Base-by-base conservation (phyloP, 2,888 invertebrate species). In the Saturnia pavonia region DNA sequence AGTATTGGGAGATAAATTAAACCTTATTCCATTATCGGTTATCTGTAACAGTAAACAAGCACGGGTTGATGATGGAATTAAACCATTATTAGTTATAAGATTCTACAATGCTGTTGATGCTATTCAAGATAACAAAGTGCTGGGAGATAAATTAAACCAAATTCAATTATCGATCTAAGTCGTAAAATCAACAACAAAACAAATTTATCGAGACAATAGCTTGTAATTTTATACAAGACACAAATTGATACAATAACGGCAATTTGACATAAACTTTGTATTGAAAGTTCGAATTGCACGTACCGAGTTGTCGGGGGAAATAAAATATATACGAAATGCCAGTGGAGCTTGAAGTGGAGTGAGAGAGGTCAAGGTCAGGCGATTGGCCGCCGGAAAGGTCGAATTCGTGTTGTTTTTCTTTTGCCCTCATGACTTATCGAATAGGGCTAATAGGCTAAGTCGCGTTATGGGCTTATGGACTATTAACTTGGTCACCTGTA, bases 361-460 rank as follows among this genome's bases (percentile, higher is more conserved):
- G 40, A 12, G 63, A 40, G n/a, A 40, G 70, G 70, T 70, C 70
- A 70, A 70, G 70, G 70, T 66, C 70, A 42, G 54, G 22, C 54
- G 65, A 54, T 54, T 66, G 66, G 66, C 70, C 66, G 65, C 45
- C 40, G 40, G 65, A 65, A 65, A 65, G 65, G 65, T 65, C 65
- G 40, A 40, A 16, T 6, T 65, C 34, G 40, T 65, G 65, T 65
- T 65, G 65, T 65, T 65, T 40, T 65, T 65, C 65, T 65, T 34
- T 65, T 65, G 19, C 65, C 65, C 65, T 40, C 65, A 65, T 40
- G 9, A 65, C n/a, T 40, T 65, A 65, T 40, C 65, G 40, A 34
- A 40, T 65, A 40, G 19, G 65, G 34, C 40, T 65, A 65, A 65
- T 65, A 65, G 40, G 65, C 65, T 65, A 65, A 40, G 40, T 40